phyloP scores from a whole-genome alignment of 2,113 vertebrate genomes.

The Thamnophis sirtalis region DNA sequence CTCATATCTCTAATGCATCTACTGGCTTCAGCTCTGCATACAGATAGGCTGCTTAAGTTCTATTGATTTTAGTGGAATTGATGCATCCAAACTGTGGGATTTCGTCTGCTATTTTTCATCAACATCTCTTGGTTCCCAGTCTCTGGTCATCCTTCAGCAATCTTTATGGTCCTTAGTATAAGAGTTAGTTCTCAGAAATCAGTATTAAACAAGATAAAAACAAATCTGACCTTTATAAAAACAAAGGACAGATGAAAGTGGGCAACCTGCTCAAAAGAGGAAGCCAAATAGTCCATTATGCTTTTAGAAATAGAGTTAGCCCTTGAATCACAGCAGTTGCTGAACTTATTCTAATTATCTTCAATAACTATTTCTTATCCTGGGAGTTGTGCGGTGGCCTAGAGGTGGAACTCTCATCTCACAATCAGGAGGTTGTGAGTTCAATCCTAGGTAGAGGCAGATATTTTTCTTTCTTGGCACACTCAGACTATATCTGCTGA shows the following conservation, averaged over 20 bases:
- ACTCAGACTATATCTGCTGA: too few relatives aligned
- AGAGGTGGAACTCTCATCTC: too few relatives aligned
- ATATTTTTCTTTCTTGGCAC: too few relatives aligned
- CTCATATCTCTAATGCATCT: background rate
- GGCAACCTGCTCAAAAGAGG: background rate
- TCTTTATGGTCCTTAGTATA: background rate
- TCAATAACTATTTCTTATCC: background rate
- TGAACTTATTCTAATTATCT: background rate
- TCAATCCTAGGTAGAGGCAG: too few relatives aligned
- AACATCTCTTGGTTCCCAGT: conserved; percentile 6
- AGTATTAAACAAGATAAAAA: background rate
- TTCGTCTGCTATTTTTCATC: conserved; percentile 6
- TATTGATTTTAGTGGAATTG: conserved; percentile 1
- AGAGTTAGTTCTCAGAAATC: conserved; percentile 14
- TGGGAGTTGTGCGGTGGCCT: background rate
- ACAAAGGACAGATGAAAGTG: background rate
- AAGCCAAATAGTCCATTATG: background rate
- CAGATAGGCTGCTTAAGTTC: conserved; percentile 3
- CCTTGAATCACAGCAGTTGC: background rate
- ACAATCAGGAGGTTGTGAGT: too few relatives aligned
- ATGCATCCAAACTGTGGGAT: background rate
- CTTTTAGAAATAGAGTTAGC: background rate
- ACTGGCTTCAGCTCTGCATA: background rate
- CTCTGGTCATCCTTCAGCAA: conserved; percentile 6
- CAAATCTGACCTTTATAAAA: background rate